Evolutionary conservation across 64 coral and sea anemone genomes (phyloP).

Genomic region (Platygyra sinensis): DNA sequence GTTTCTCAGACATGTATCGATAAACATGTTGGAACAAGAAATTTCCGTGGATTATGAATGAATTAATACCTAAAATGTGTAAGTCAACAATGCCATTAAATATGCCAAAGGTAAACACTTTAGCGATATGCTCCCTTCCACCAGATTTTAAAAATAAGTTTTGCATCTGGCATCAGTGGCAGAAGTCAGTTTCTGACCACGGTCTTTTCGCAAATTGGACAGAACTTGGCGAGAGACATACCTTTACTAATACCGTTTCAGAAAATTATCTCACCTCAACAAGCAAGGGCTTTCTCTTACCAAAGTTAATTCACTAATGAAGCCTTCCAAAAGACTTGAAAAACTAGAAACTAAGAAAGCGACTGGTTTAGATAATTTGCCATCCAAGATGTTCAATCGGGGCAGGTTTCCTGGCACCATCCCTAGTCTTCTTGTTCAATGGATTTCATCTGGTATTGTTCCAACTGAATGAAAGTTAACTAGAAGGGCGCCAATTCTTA

Average conservation of each 20-base stretch:
- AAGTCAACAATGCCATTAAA: too few relatives aligned
- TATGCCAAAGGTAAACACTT: too few relatives aligned
- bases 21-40: too few relatives aligned
- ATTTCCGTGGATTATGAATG: too few relatives aligned
- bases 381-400: background rate
- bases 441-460: too few relatives aligned
- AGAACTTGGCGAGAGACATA: constrained; percentile 17
- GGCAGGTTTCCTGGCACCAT: constrained; percentile 1
- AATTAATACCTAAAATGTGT: too few relatives aligned
- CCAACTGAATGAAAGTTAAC: constrained; percentile 1
- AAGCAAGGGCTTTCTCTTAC: constrained; percentile 7
- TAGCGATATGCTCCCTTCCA: too few relatives aligned
- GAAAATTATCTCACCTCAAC: constrained; percentile 10
- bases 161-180: constrained; percentile 23
- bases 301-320: background rate
- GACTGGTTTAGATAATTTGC: background rate
- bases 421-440: background rate
- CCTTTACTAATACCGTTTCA: background rate
- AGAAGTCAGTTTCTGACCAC: background rate
- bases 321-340: constrained; percentile 5
- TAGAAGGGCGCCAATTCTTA: too few relatives aligned
- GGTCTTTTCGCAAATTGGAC: constrained; percentile 34
- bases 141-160: background rate
- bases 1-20: too few relatives aligned
- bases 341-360: background rate